phyloP scores from a whole-genome alignment of 2,888 invertebrate species.

The Yponomeuta sedellus region DNA sequence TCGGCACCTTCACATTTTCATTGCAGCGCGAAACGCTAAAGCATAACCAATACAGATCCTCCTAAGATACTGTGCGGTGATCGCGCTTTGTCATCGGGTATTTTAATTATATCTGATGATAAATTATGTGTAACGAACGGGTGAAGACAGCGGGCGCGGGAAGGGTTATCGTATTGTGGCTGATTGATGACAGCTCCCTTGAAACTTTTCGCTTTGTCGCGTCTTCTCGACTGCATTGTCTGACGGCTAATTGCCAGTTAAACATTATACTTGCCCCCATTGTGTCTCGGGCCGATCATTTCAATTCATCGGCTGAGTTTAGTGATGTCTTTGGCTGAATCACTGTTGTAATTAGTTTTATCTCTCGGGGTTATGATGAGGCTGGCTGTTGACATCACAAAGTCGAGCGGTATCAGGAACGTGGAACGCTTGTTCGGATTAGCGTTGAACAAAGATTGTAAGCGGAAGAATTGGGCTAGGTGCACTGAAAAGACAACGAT shows the following conservation, averaged over 20 bases:
- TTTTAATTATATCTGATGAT: slow-evolving; percentile 73
- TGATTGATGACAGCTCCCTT: slow-evolving; percentile 61
- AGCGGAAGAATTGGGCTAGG: too few species aligned
- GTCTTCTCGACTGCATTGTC: slow-evolving; percentile 56
- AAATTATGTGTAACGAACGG: slow-evolving; percentile 63
- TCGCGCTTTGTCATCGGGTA: slow-evolving; percentile 69
- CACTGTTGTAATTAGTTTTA: slow-evolving; percentile 67
- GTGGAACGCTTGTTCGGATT: too few species aligned
- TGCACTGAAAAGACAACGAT: too few species aligned
- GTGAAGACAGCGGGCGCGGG: slow-evolving; percentile 42
- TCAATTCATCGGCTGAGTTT: slow-evolving; percentile 58
- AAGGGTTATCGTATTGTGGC: slow-evolving; percentile 42
- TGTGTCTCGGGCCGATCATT: slow-evolving; percentile 63
- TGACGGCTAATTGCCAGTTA: slow-evolving; percentile 65
- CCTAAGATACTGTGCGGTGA: slow-evolving; percentile 33
- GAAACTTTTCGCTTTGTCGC: slow-evolving; percentile 48
- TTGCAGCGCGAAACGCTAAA: not conserved
- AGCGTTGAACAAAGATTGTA: too few species aligned
- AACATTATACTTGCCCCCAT: slow-evolving; percentile 60
- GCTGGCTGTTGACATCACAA: not conserved
- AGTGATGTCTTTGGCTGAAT: slow-evolving; percentile 40
- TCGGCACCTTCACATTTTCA: not conserved
- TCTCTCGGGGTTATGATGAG: not conserved
- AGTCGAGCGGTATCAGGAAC: not conserved
- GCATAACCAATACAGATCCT: not conserved